Evolutionary conservation across 2,113 vertebrate genomes (phyloP).

Genomic region (Gavialis gangeticus): DNA sequence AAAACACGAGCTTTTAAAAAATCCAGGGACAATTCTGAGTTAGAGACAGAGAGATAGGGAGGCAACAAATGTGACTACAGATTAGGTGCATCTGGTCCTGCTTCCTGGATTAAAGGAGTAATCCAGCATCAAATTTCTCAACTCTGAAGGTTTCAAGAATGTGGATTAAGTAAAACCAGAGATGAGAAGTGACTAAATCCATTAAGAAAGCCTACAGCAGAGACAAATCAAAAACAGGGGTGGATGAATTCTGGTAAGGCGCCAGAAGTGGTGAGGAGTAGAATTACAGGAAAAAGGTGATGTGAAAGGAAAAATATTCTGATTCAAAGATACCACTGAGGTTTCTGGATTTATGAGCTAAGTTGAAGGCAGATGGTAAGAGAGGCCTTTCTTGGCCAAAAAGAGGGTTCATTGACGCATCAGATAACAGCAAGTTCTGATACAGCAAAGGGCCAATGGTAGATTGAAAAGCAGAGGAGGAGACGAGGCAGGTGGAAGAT

Average conservation of each 20-base stretch:
- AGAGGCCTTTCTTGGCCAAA: background rate
- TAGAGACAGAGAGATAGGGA: background rate
- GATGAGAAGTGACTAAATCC: background rate
- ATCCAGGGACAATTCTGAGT: background rate
- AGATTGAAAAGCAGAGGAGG: background rate
- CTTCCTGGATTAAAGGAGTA: background rate
- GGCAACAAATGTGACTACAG: background rate
- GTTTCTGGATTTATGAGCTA: background rate
- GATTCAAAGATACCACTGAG: background rate
- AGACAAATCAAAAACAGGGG: background rate
- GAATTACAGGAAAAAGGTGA: background rate
- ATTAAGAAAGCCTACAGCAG: background rate
- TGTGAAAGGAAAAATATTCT: background rate
- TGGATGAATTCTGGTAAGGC: fast-evolving
- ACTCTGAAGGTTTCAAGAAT: background rate
- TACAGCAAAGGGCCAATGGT: background rate
- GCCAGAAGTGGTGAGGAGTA: background rate
- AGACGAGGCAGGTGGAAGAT: background rate
- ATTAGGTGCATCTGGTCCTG: background rate
- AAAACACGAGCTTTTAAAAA: background rate
- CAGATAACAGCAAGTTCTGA: background rate
- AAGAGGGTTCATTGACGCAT: background rate
- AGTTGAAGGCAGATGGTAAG: background rate
- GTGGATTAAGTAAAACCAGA: background rate
- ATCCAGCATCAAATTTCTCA: background rate